Percentiles rank a stretch among this genome's conserved stretches.
These are phyloP conservation scores for Ceratitis capitata DNA, from an alignment of 1,140 invertebrate species.

Conservation along the genomic window DNA sequence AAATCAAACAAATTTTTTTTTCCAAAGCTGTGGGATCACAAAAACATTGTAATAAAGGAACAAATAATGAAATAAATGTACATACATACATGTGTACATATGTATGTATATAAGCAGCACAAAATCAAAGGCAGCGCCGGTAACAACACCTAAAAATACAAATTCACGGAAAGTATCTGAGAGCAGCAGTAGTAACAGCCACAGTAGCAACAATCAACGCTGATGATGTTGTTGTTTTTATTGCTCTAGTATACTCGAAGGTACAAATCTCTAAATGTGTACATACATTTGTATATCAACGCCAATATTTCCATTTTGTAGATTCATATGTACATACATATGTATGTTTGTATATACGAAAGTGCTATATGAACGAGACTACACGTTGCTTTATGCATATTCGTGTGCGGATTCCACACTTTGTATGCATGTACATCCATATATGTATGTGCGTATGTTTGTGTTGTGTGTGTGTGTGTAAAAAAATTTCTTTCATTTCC, in stretches of 20 bases:
- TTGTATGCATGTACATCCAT: neutral
- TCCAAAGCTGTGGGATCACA: no score
- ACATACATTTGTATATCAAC: neutral
- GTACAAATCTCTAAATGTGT: no score
- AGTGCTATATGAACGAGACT: neutral
- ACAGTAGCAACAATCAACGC: no score
- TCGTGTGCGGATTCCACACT: neutral
- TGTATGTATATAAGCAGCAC: neutral
- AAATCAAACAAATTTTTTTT: no score
- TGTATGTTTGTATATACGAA: no score
- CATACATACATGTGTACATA: neutral
- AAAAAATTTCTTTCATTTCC: neutral
- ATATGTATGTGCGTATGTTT: neutral
- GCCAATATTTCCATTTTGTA: conserved; percentile 18
- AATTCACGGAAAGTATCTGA: no score
- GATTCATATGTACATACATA: neutral
- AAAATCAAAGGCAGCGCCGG: no score
- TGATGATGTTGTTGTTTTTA: no score
- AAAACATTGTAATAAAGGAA: neutral
- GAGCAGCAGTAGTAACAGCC: no score
- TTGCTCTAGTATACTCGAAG: no score
- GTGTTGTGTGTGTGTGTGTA: neutral
- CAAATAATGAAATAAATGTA: neutral
- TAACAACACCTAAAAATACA: no score
- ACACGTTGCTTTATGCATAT: neutral